These are phyloP conservation scores for Craterocephalus amniculus DNA, from an alignment of 2,797 vertebrate species.

Conservation along the genomic window DNA sequence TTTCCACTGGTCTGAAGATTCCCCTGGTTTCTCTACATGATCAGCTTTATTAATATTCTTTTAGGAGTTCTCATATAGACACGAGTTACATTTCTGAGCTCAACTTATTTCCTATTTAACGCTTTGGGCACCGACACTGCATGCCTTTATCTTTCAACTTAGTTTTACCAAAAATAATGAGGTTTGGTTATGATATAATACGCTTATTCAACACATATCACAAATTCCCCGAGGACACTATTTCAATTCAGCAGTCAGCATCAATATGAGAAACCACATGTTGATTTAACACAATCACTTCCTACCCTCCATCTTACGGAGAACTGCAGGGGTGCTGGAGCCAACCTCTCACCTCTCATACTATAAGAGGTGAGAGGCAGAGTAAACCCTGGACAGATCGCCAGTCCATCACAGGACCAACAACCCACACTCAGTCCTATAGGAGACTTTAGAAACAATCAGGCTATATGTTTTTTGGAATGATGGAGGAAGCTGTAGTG, in stretches of 20 bases:
- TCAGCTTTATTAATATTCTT: background rate
- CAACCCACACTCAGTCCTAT: background rate
- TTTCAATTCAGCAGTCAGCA: background rate
- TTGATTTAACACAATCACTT: background rate
- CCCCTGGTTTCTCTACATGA: background rate
- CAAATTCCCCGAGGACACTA: background rate
- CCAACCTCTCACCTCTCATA: background rate
- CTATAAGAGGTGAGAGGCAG: background rate
- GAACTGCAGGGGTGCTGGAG: background rate
- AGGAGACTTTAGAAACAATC: background rate
- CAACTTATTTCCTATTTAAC: background rate
- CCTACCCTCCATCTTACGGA: background rate
- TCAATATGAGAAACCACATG: background rate
- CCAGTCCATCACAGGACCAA: background rate
- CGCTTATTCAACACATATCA: background rate
- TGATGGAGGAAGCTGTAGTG: background rate
- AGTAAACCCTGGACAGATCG: background rate
- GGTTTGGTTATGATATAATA: too few species aligned
- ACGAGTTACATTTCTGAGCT: constrained; percentile 1
- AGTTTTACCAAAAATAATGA: background rate
- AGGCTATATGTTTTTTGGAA: background rate
- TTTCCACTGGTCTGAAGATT: background rate
- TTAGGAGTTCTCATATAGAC: background rate
- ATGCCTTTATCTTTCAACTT: background rate
- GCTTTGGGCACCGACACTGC: background rate